A percentile compares a stretch with the other conserved stretches of the same genome.
These are phyloP conservation scores for Hylaeus anthracinus DNA, from an alignment of 1,140 invertebrate species.

Conservation along the genomic window DNA sequence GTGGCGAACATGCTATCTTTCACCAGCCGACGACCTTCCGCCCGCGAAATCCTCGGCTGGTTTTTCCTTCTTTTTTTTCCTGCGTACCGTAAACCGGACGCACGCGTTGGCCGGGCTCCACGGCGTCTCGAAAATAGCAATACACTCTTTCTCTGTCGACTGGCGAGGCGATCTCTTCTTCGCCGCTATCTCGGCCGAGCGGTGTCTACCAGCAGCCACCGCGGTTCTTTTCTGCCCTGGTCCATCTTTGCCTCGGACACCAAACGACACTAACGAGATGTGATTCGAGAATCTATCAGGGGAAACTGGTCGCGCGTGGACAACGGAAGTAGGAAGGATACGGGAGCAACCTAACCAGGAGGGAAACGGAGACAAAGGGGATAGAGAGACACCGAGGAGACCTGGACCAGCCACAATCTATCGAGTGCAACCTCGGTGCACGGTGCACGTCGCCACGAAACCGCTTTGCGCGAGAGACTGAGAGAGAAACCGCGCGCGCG, in stretches of 20 bases:
- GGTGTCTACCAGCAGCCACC: background rate
- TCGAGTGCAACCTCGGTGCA: conserved; percentile 7
- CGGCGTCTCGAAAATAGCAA: conserved; percentile 65
- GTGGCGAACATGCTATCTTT: background rate
- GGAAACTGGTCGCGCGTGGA: too few species aligned
- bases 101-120: conserved; percentile 59
- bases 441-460: conserved; percentile 47
- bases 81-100: conserved; percentile 34
- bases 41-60: conserved; percentile 7
- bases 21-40: conserved; percentile 40
- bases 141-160: conserved; percentile 42
- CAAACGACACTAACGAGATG: background rate
- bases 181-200: conserved; percentile 29
- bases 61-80: background rate
- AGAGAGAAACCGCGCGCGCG: conserved; percentile 47
- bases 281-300: too few species aligned
- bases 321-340: background rate
- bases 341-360: background rate
- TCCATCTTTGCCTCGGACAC: background rate
- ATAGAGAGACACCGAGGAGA: conserved; percentile 14
- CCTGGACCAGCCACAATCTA: conserved; percentile 61
- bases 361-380: background rate
- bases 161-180: conserved; percentile 9
- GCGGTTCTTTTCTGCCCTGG: conserved; percentile 1
- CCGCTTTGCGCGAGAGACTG: conserved; percentile 65